These are phyloP conservation scores for Etia nguti DNA, from an alignment of 2,113 vertebrate genomes.

Conservation along the genomic window DNA sequence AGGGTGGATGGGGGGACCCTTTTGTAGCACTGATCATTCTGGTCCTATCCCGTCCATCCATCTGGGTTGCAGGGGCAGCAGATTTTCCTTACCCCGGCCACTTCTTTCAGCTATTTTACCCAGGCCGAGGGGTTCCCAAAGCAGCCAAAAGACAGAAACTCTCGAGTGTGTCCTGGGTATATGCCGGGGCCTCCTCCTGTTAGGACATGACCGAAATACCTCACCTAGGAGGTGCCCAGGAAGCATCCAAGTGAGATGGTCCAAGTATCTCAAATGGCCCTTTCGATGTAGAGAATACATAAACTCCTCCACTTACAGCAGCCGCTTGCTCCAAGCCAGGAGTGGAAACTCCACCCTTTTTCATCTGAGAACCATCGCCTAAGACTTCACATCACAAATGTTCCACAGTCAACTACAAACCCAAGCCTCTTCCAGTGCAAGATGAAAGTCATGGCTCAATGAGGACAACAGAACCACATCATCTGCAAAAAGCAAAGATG, in stretches of 20 bases:
- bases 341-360: neutral
- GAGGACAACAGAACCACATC: neutral
- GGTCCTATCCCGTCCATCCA: neutral
- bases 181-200: neutral
- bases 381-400: neutral
- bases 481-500: neutral
- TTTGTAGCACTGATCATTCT: neutral
- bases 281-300: neutral
- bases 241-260: neutral
- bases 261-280: neutral
- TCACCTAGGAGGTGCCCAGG: neutral
- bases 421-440: neutral
- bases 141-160: neutral
- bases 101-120: neutral
- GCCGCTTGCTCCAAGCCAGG: neutral
- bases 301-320: neutral
- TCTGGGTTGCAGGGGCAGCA: neutral
- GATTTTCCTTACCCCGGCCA: neutral
- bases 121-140: neutral
- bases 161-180: neutral
- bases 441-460: neutral
- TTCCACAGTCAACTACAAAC: neutral
- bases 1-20: neutral
- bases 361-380: neutral
- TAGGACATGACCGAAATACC: neutral